Evolutionary conservation across 2,797 vertebrate genomes (phyloP), one percentile per base, ranked within the genome.

Genomic region (Falco biarmicus): DNA sequence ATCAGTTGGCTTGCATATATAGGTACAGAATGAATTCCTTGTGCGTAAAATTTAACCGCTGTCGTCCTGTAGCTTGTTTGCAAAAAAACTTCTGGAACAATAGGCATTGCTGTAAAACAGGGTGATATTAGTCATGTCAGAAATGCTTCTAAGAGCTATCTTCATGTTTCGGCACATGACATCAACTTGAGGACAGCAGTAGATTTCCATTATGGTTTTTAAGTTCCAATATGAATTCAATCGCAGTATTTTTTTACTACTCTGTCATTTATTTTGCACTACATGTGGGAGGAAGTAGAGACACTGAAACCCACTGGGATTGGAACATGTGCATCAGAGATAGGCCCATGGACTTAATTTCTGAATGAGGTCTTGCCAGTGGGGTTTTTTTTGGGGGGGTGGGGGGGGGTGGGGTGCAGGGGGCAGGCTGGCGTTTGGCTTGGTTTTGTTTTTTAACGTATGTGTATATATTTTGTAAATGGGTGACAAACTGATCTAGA

Each of bases 231-330:
- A 97, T 96, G 93, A 97, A 97, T 98, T 97, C 96, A 96, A 96
- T 96, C 96, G 97, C 97, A 98, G 96, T 96, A 92, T 95, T 95
- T 96, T 94, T 96, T 98, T 98, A 98, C 97, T 98, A 97, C 96
- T 97, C 92, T 95, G 89, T 98, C 91, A 73, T 97, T 98, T 97
- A 94, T 97, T 98, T 98, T 97, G 95, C 97, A 98, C 97, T 97
- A 96, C 96, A 74, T 88, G 84, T 95, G 96, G 95, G 94, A 96
- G 90, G 96, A 96, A 94, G 95, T 96, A 97, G 94, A 97, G 86
- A 97, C 97, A 95, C 78, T 84, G 94, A 85, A 80, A 94, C 84
- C 96, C n/a, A 45, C 91, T 92, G 96, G 95, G 96, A 75, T 76
- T 88, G 66, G 95, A 96, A 91, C 83, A 78, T 9, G 22, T 89